These are phyloP conservation scores for Agriopis aurantiaria DNA, from an alignment of 2,888 invertebrate species.

Conservation along the genomic window DNA sequence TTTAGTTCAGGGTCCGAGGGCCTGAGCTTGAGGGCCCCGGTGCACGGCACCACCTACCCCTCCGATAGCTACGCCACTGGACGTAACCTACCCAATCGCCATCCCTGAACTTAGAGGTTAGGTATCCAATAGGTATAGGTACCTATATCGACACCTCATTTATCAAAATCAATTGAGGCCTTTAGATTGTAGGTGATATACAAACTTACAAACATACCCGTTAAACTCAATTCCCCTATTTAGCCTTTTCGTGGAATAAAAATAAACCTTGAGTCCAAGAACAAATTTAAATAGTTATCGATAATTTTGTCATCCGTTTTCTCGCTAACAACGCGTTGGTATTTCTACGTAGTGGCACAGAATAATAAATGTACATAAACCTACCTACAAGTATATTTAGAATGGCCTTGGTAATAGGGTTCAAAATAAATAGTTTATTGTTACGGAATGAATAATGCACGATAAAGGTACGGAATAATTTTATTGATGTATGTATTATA, in stretches of 20 bases:
- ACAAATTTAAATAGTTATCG: conserved; percentile 28
- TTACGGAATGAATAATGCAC: not conserved
- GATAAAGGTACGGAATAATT: not conserved
- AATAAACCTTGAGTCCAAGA: conserved; percentile 23
- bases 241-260: not conserved
- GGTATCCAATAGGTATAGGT: no score
- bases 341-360: conserved; percentile 18
- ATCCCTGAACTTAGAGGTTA: no score
- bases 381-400: not conserved
- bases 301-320: conserved; percentile 18
- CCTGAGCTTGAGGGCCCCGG: no score
- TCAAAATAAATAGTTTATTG: not conserved
- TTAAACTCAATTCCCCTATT: not conserved
- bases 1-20: no score
- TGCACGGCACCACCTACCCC: no score
- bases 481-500: not conserved
- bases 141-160: no score
- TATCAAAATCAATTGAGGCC: no score
- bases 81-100: no score
- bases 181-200: not conserved
- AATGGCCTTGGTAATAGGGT: not conserved
- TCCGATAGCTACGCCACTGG: no score
- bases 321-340: conserved; percentile 22
- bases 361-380: conserved; percentile 6
- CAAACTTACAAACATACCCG: not conserved